These are phyloP conservation scores for Leptoteleia sp. DNA, from an alignment of 1,140 invertebrate genomes.

Conservation along the genomic window DNA sequence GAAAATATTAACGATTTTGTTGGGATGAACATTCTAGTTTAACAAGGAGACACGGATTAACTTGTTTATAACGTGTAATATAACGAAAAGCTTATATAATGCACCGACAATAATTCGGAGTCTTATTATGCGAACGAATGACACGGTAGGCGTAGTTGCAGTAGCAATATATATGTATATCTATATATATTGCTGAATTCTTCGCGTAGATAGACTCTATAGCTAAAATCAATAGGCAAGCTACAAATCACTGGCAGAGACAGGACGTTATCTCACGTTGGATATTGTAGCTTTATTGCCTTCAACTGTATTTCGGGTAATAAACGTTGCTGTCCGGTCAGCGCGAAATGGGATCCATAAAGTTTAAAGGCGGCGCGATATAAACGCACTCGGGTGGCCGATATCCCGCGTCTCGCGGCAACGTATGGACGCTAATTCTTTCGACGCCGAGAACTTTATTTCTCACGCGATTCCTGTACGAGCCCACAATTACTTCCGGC, in stretches of 20 bases:
- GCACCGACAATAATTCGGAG: too few species aligned
- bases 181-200: conserved; percentile 46
- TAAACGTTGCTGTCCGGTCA: conserved; percentile 72
- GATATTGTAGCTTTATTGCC: conserved; percentile 70
- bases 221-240: conserved; percentile 64
- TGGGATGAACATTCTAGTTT: too few species aligned
- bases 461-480: conserved; percentile 63
- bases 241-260: conserved; percentile 67
- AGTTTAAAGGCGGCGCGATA: conserved; percentile 70
- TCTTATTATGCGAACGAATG: conserved; percentile 30
- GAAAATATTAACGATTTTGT: too few species aligned
- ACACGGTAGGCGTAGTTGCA: conserved; percentile 44
- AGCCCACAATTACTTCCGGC: conserved; percentile 57
- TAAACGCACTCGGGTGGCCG: conserved; percentile 61
- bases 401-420: conserved; percentile 43
- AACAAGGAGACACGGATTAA: too few species aligned
- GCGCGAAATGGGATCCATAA: conserved; percentile 72
- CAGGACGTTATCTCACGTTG: conserved; percentile 68
- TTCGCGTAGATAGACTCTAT: conserved; percentile 48
- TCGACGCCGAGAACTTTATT: conserved; percentile 58
- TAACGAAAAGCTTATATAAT: too few species aligned
- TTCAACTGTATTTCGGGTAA: conserved; percentile 72
- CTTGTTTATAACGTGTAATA: too few species aligned
- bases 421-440: conserved; percentile 54
- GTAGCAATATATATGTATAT: conserved; percentile 62